Conservation (phyloP, 1,140 invertebrate species). For the Pteromalus puparum region DNA sequence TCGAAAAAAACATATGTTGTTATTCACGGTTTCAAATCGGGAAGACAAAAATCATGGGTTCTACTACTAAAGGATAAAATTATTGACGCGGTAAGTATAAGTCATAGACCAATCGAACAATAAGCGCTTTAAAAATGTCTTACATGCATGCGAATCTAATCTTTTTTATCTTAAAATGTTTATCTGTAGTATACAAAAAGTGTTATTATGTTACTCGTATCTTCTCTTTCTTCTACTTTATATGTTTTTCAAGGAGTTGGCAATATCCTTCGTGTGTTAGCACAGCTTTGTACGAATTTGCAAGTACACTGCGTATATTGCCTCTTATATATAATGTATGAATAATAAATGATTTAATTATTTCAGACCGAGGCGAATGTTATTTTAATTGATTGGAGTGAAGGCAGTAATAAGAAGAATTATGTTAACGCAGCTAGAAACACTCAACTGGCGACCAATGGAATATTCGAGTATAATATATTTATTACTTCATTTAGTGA, state of each 20-base stretch:
- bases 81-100: slow-evolving; percentile 35
- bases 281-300: too few relatives aligned
- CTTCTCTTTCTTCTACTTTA: too few relatives aligned
- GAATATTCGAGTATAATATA: slow-evolving; percentile 37
- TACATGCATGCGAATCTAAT: too few relatives aligned
- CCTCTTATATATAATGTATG: background rate
- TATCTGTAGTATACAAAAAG: background rate
- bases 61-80: slow-evolving; percentile 36
- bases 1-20: slow-evolving; percentile 32
- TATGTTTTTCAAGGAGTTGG: too few relatives aligned
- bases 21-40: slow-evolving; percentile 45
- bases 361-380: slow-evolving; percentile 45
- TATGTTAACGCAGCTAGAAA: slow-evolving; percentile 47
- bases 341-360: background rate
- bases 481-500: background rate
- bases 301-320: background rate
- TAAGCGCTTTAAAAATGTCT: too few relatives aligned
- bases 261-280: too few relatives aligned
- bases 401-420: slow-evolving; percentile 29
- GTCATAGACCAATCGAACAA: too few relatives aligned
- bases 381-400: slow-evolving; percentile 48
- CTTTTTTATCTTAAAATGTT: background rate
- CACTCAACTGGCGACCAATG: slow-evolving; percentile 18
- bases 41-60: slow-evolving; percentile 34
- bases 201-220: background rate